Base-by-base conservation (phyloP, 23 tunicate genomes). In the Styela clava region DNA sequence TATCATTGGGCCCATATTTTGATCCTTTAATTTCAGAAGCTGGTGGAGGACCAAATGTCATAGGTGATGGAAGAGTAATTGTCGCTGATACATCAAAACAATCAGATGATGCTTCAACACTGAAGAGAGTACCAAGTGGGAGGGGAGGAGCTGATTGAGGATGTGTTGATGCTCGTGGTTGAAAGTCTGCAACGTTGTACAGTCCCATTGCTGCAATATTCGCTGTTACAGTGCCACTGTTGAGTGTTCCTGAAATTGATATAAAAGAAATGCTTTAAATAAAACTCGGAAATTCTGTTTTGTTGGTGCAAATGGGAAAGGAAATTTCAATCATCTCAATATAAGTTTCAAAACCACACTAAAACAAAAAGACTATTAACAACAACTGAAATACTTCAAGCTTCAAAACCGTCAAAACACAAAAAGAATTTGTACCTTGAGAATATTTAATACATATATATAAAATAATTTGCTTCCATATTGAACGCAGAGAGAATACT, bases 161-260 rank as follows among this genome's bases (percentile, higher is more conserved):
- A 69, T 61, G 86, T 2, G 71, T 67, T 16, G 94, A 86, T 20
- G 84, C 87, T 28, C 79, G 71, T 0, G 87, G 83, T 21, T 61
- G 36, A 35, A 86, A 74, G 63, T 68, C 83, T 5, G 81, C 2
- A 9, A 44, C 51, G 74, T 77, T 63, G 12, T 64, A 34, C 70
- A 85, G 18, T 29, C 89, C 89, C 89, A 91, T 85, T 1, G 88
- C 89, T 18, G 97, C 97, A 22, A 91, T 61, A 2, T 79, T 81
- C 16, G 97, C 97, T 0, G 97, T 85, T n/a, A 91, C 97, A 18
- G 89, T 73, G 16, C 97, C 97, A 82, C 97, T 91, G 28, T 91
- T 82, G 71, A 91, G 67, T 23, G 97, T 91, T 31, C 97, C 97
- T 91, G 33, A 12, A 29, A 64, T 19, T 18, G 0, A 26, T 16